Conservation (phyloP, 2,113 vertebrate species). For the Prinia subflava region DNA sequence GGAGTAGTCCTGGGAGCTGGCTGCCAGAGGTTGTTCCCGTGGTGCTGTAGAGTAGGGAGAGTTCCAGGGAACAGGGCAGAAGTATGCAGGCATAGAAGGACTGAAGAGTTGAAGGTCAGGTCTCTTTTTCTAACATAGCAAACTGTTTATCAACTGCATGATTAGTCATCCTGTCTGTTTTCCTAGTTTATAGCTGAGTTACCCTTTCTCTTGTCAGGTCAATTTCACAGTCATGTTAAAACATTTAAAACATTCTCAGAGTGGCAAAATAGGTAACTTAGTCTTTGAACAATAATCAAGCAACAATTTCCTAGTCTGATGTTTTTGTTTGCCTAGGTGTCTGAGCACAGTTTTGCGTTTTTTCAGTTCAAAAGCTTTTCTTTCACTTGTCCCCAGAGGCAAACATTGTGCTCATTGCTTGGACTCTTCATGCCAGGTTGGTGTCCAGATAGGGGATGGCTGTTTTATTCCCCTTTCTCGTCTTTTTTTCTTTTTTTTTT, state of each 20-base stretch:
- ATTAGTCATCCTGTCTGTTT: neutral
- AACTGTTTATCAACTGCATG: neutral
- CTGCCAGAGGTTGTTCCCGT: neutral
- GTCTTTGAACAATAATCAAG: neutral
- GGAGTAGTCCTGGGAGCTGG: neutral
- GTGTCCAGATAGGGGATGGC: neutral
- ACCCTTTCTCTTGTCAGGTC: neutral
- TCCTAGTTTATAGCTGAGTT: neutral
- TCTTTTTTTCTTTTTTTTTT: neutral
- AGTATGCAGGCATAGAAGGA: neutral
- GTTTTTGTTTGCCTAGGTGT: neutral
- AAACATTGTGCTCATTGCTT: accelerated
- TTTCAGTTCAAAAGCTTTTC: neutral
- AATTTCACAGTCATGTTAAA: neutral
- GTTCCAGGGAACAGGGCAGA: neutral
- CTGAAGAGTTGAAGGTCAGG: neutral
- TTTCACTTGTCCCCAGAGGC: neutral
- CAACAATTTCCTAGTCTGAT: neutral
- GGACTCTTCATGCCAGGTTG: neutral
- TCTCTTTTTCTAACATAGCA: neutral
- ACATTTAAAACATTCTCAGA: neutral
- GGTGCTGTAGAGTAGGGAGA: neutral
- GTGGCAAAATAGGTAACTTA: neutral
- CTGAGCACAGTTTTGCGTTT: neutral
- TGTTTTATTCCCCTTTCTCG: neutral